phyloP scores from a whole-genome alignment of 1,140 invertebrate genomes.

The Procambarus virginalis region DNA sequence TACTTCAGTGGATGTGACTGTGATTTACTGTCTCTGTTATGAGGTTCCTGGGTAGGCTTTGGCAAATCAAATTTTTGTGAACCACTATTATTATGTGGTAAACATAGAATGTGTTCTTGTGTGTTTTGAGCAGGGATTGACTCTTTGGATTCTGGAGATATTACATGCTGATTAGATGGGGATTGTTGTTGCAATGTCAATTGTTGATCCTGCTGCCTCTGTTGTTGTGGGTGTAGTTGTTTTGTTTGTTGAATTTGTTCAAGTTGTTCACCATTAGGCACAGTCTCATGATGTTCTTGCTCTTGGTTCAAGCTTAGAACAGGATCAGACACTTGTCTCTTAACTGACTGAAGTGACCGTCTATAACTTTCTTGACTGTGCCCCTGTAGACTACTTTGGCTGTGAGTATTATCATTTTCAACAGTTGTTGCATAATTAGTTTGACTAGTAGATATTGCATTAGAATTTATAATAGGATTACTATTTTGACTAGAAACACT shows the following conservation, averaged over 20 bases:
- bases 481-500: not conserved
- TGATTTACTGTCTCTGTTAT: not conserved
- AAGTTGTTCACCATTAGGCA: conserved; percentile 9
- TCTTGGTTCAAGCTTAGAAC: not conserved
- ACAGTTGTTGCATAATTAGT: not conserved
- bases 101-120: not conserved
- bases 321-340: not conserved
- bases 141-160: not conserved
- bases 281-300: conserved; percentile 3
- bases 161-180: not conserved
- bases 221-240: conserved; percentile 6
- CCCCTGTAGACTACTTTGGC: not conserved
- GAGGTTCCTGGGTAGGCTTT: not conserved
- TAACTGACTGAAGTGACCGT: not conserved
- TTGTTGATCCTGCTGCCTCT: not conserved
- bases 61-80: not conserved
- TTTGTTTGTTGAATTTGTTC: conserved; percentile 22
- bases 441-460: not conserved
- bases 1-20: not conserved
- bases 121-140: not conserved
- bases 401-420: not conserved
- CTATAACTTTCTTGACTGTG: not conserved
- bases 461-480: not conserved
- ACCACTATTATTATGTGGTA: not conserved
- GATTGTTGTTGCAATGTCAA: not conserved